Percentiles rank a stretch among this genome's conserved stretches.
These are phyloP conservation scores for Diplodus puntazzo DNA, from an alignment of 2,797 vertebrate species.

Conservation along the genomic window DNA sequence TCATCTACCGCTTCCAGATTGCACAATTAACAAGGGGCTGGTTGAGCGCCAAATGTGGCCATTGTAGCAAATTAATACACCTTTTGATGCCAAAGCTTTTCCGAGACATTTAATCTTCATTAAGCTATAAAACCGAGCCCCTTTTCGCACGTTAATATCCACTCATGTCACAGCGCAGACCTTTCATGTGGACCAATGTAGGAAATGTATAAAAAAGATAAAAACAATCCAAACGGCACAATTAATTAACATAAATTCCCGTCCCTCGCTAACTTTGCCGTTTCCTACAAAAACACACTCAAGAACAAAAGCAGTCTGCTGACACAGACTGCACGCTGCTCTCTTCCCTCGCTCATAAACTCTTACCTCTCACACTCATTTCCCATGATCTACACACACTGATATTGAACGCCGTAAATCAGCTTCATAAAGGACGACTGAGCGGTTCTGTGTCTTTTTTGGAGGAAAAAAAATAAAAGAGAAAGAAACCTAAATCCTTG, in stretches of 20 bases:
- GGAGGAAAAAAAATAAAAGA: constrained; percentile 57
- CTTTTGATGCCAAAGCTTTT: constrained; percentile 68
- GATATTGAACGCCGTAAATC: constrained; percentile 80
- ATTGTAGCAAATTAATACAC: constrained; percentile 69
- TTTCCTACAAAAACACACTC: constrained; percentile 10
- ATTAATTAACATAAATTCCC: neutral
- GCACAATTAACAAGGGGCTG: constrained; percentile 71
- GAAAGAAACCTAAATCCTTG: constrained; percentile 80
- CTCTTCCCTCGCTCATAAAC: constrained; percentile 40
- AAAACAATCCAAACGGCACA: neutral
- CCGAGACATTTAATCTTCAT: constrained; percentile 73
- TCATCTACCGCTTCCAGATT: constrained; percentile 63
- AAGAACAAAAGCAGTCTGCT: constrained; percentile 13
- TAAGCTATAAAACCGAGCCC: constrained; percentile 59
- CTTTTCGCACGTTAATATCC: constrained; percentile 42
- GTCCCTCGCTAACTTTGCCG: neutral
- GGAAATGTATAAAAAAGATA: neutral
- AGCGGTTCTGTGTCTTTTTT: constrained; percentile 68
- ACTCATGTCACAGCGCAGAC: constrained; percentile 17
- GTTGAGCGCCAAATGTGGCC: constrained; percentile 62
- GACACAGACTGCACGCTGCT: constrained; percentile 7
- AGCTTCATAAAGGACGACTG: constrained; percentile 73
- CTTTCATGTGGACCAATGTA: neutral
- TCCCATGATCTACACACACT: constrained; percentile 62
- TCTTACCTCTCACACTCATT: constrained; percentile 40